Evolutionary conservation across 2,888 invertebrate genomes (phyloP).

Genomic region (Eristalis pertinax): DNA sequence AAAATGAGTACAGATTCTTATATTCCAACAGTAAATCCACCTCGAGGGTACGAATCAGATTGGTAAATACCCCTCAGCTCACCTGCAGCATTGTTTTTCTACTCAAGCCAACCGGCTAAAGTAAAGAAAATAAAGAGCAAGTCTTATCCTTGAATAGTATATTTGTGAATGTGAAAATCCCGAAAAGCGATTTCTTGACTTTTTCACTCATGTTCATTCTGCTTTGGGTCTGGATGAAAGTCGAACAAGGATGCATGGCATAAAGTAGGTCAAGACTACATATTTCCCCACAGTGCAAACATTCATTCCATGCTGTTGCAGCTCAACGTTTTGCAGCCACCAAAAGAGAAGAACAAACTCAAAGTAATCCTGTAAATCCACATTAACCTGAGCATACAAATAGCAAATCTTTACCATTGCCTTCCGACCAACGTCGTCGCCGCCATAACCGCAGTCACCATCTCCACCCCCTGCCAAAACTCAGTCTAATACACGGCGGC

Average conservation of each 20-base stretch:
- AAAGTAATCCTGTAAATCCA: conserved; percentile 70
- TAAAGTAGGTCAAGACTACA: conserved; percentile 66
- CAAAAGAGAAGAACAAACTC: conserved; percentile 61
- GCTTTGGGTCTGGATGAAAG: conserved; percentile 29
- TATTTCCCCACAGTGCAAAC: conserved; percentile 34
- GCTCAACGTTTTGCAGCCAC: conserved; percentile 24
- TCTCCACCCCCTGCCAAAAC: not conserved
- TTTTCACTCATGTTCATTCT: conserved; percentile 4
- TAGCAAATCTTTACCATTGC: conserved; percentile 44
- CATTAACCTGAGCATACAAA: conserved; percentile 71
- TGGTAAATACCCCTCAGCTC: conserved; percentile 49
- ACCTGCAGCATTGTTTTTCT: conserved; percentile 45
- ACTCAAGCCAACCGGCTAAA: not conserved
- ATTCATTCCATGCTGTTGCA: conserved; percentile 3
- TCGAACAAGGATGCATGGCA: not conserved
- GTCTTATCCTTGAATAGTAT: conserved; percentile 15
- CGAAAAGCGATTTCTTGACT: conserved; percentile 59
- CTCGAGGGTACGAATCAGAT: conserved; percentile 46
- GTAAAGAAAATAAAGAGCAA: not conserved
- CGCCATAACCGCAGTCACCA: conserved; percentile 2
- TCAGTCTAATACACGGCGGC: conserved; percentile 57
- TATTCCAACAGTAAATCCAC: conserved; percentile 30
- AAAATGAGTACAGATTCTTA: not conserved
- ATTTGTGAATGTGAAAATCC: conserved; percentile 50
- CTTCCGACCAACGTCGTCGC: not conserved